Conservation (phyloP, 2,888 invertebrate species). For the Macrosiphum euphorbiae region DNA sequence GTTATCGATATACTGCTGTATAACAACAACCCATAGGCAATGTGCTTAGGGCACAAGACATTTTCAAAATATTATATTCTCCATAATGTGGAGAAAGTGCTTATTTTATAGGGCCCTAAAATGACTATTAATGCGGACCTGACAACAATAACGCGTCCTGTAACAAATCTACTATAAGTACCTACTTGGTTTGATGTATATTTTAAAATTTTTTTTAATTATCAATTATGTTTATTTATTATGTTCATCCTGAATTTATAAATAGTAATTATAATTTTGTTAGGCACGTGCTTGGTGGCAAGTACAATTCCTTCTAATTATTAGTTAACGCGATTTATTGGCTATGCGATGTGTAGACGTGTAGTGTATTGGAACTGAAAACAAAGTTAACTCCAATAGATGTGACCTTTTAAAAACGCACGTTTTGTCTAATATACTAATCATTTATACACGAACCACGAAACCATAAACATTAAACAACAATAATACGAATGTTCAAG, state of each 20-base stretch:
- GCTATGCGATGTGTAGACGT: background rate
- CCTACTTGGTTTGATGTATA: no score
- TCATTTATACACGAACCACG: background rate
- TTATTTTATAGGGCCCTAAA: background rate
- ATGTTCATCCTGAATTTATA: background rate
- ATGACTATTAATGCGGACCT: no score
- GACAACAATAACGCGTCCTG: background rate
- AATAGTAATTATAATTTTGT: background rate
- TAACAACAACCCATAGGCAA: no score
- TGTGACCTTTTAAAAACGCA: conserved; percentile 16
- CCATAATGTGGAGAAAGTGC: no score
- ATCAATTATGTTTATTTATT: background rate
- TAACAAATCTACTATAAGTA: background rate
- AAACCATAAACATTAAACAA: background rate
- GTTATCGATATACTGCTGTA: background rate
- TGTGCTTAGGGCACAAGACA: no score
- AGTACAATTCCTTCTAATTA: background rate
- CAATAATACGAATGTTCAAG: background rate
- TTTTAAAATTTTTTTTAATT: background rate
- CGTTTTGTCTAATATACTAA: background rate
- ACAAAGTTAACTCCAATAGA: background rate
- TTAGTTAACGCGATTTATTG: background rate
- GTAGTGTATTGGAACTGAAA: background rate
- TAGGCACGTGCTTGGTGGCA: background rate
- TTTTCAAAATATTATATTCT: no score